Percentiles rank a stretch among this genome's conserved stretches.
Evolutionary conservation across 2,113 vertebrate species (phyloP).

Genomic region (Thalassoma bifasciatum): DNA sequence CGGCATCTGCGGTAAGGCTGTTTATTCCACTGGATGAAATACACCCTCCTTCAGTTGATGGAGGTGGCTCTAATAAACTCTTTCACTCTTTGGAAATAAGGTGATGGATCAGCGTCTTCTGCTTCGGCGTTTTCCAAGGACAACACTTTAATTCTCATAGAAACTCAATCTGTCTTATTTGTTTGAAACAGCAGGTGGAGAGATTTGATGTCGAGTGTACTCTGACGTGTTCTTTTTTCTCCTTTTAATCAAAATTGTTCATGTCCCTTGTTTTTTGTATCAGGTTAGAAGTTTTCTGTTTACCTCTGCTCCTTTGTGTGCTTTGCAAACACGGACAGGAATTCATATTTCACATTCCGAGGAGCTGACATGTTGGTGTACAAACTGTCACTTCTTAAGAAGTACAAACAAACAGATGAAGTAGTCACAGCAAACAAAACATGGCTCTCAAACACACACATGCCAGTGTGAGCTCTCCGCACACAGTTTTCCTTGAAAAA

Average conservation of each 20-base stretch:
- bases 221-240: not conserved
- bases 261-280: not conserved
- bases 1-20: slow-evolving; percentile 75
- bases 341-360: slow-evolving; percentile 25
- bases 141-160: slow-evolving; percentile 9
- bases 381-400: slow-evolving; percentile 34
- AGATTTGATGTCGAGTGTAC: not conserved
- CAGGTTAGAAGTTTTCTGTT: not conserved
- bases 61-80: slow-evolving; percentile 27
- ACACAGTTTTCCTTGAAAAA: slow-evolving; percentile 19
- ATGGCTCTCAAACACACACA: slow-evolving; percentile 18
- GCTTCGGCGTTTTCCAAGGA: slow-evolving; percentile 25
- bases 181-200: not conserved
- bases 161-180: slow-evolving; percentile 5
- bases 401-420: slow-evolving; percentile 34
- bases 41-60: not conserved
- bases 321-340: slow-evolving; percentile 8
- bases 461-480: not conserved
- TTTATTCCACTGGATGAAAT: not conserved
- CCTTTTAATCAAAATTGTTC: not conserved
- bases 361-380: slow-evolving; percentile 10
- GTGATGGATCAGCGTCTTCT: slow-evolving; percentile 12
- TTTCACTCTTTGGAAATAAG: slow-evolving; percentile 12
- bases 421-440: slow-evolving; percentile 32
- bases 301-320: not conserved